A percentile compares a stretch with the other conserved stretches of the same genome.
phyloP scores from a whole-genome alignment of 2,113 vertebrate species.

The Rhinolophus ferrumequinum region DNA sequence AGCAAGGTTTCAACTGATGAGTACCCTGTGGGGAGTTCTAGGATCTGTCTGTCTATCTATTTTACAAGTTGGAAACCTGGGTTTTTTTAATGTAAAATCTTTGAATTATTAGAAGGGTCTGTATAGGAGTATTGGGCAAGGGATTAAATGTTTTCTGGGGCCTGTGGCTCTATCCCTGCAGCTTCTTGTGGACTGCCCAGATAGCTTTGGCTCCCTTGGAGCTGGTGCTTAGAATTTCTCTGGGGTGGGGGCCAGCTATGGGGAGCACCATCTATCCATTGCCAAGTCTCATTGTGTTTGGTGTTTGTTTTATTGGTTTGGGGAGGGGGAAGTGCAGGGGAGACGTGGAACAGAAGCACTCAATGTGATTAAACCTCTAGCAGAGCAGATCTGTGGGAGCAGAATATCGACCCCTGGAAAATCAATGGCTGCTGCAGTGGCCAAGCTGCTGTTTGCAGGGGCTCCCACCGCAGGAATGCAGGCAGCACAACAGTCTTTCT shows the following conservation, averaged over 20 bases:
- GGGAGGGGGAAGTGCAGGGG: constrained; percentile 53
- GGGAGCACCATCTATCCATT: background rate
- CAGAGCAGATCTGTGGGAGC: constrained; percentile 85
- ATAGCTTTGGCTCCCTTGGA: background rate
- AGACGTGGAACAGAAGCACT: constrained; percentile 81
- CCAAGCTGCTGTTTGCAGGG: constrained; percentile 71
- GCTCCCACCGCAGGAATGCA: constrained; percentile 79
- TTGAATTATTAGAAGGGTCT: background rate
- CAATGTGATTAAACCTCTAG: constrained; percentile 86
- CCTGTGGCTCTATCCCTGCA: constrained; percentile 49
- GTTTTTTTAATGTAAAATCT: background rate
- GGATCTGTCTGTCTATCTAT: background rate
- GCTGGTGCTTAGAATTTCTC: constrained; percentile 56
- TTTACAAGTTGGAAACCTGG: background rate
- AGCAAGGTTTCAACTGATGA: background rate
- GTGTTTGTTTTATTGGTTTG: constrained; percentile 77
- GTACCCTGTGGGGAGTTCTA: background rate
- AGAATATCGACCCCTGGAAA: constrained; percentile 86
- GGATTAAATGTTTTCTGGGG: background rate
- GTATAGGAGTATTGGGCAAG: background rate
- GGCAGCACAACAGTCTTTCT: constrained; percentile 61
- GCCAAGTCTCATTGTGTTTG: constrained; percentile 20
- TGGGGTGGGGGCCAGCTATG: constrained; percentile 5
- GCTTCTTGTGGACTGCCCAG: constrained; percentile 46
- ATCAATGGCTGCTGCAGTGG: constrained; percentile 87